Base-by-base conservation (phyloP, 2,888 invertebrate species). In the Stegophylla sp. region DNA sequence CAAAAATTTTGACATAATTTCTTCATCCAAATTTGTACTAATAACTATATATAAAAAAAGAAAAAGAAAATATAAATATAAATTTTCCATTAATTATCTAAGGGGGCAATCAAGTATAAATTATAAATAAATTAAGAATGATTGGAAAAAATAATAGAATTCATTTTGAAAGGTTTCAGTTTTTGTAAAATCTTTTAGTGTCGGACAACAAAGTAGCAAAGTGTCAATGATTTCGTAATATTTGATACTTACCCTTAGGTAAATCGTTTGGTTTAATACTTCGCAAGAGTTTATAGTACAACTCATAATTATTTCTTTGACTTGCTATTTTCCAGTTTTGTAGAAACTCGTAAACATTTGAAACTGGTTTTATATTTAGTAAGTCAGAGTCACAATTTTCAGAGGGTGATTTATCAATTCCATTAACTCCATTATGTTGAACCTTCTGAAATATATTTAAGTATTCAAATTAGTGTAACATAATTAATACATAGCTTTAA, bases 11-110 rank as follows among this genome's bases (percentile, higher is more conserved):
- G 79, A 61, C 79, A 79, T 71, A 4, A 79, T 79, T 71, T 71
- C 79, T 71, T 79, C 79, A 63, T 79, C 79, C 69, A 79, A 71
- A 71, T 79, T 69, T 63, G 48, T 71, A 71, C 79, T 63, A 13
- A 79, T 69, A 71, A 79, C 79, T 79, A 71, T n/a, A n/a, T n/a
- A n/a, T n/a, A 63, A 69, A 13, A 4, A 67, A 77, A 66, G 15
- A 73, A 71, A 71, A 5, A 71, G 48, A 23, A 48, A 20, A 23
- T 28, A 63, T 63, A 41, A 63, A 17, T 17, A 72, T 9, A 63
- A 48, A 7, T 64, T 34, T 23, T 43, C 17, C 5, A 61, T 59
- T 59, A 23, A 43, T 59, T 59, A 43, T n/a, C n/a, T n/a, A n/a
- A n/a, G n/a, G n/a, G n/a, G n/a, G n/a, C n/a, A 51, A 10, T 48